A percentile compares a stretch with the other conserved stretches of the same genome.
Evolutionary conservation across 2,113 vertebrate species (phyloP).

Genomic region (Phyllostomus discolor): DNA sequence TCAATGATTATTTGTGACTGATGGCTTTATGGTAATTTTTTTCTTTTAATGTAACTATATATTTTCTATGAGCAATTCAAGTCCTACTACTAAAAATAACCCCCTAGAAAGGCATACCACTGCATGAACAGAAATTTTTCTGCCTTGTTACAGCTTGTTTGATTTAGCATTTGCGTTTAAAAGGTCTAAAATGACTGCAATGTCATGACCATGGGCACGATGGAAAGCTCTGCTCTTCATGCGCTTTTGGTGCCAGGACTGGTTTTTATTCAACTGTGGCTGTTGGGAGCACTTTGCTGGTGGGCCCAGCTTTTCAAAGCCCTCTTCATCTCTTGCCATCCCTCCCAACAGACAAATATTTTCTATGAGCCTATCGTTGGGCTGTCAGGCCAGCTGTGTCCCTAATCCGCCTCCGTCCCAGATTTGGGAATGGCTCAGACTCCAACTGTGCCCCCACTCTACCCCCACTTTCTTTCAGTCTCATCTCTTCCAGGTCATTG

Average conservation of each 20-base stretch:
- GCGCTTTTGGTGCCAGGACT: background rate
- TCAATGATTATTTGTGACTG: conserved; percentile 11
- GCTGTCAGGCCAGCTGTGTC: conserved; percentile 56
- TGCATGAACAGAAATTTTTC: conserved; percentile 24
- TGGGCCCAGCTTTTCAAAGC: conserved; percentile 33
- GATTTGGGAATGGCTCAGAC: conserved; percentile 56
- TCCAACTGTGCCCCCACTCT: conserved; percentile 12
- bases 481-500: conserved; percentile 49
- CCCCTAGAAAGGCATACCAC: background rate
- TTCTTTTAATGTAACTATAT: background rate
- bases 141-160: background rate
- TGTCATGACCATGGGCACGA: background rate
- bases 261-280: conserved; percentile 11
- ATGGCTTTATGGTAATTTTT: background rate
- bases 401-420: conserved; percentile 58
- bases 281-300: conserved; percentile 18
- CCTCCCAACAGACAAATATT: background rate
- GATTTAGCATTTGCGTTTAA: conserved; percentile 37
- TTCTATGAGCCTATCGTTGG: conserved; percentile 22
- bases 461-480: conserved; percentile 19
- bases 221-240: background rate
- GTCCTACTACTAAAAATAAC: conserved; percentile 41
- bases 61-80: conserved; percentile 33
- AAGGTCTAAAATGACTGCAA: background rate
- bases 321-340: conserved; percentile 17